These are phyloP conservation scores for Natator depressus DNA, from an alignment of 2,113 vertebrate genomes.

Conservation along the genomic window DNA sequence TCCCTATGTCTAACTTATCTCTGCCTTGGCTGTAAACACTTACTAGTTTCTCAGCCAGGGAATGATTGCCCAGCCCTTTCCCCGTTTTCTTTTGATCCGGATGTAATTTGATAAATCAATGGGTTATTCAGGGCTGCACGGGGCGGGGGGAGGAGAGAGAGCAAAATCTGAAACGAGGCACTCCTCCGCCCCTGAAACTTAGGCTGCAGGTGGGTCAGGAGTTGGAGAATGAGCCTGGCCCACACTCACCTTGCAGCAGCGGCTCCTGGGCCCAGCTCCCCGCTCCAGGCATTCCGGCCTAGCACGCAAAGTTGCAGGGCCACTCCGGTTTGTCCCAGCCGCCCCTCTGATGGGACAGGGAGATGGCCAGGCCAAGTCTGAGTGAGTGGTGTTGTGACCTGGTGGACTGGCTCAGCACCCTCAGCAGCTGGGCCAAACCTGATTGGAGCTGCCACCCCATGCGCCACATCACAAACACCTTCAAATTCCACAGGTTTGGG, in stretches of 20 bases:
- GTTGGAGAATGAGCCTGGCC: background rate
- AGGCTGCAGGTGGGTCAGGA: background rate
- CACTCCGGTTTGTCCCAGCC: background rate
- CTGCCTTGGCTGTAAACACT: background rate
- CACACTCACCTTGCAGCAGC: background rate
- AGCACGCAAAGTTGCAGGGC: background rate
- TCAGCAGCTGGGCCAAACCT: background rate
- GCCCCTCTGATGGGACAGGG: background rate
- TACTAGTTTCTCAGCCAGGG: background rate
- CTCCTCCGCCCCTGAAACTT: background rate
- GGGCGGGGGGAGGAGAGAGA: too few relatives aligned
- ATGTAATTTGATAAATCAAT: background rate
- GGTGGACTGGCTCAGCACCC: background rate
- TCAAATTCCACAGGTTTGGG: background rate
- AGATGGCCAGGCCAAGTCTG: background rate
- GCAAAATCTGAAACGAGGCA: background rate
- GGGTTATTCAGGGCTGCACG: background rate
- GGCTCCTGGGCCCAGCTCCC: background rate
- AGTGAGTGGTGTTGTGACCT: too few relatives aligned
- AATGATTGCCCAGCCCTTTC: background rate
- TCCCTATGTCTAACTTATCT: background rate
- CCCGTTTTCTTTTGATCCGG: background rate
- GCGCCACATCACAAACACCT: background rate
- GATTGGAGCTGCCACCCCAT: background rate
- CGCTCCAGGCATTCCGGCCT: background rate